Percentiles rank a stretch among this genome's conserved stretches.
These are phyloP conservation scores for Boulengeromyrus knoepffleri DNA, from an alignment of 2,113 vertebrate genomes.

Conservation along the genomic window DNA sequence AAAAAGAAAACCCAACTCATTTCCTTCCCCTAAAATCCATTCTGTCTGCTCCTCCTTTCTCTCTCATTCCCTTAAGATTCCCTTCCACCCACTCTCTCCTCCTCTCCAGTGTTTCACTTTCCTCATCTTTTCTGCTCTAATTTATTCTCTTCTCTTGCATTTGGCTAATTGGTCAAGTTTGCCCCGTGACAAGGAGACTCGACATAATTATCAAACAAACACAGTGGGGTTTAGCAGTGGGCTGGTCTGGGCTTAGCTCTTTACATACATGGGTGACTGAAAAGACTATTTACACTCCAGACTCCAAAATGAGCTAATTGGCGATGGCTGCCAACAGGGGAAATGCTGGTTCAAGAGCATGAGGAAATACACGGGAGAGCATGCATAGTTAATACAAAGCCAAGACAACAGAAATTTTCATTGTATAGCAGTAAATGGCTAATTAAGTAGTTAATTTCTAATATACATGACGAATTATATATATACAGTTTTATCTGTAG, in stretches of 20 bases:
- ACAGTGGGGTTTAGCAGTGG: slow-evolving; percentile 55
- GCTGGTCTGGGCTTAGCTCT: slow-evolving; percentile 53
- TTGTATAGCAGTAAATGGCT: background rate
- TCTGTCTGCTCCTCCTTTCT: slow-evolving; percentile 33
- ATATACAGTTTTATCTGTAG: background rate
- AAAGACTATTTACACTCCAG: slow-evolving; percentile 55
- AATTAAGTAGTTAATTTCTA: background rate
- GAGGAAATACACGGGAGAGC: background rate
- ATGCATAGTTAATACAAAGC: background rate
- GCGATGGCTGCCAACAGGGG: slow-evolving; percentile 48
- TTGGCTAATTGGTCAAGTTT: slow-evolving; percentile 66
- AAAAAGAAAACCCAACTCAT: slow-evolving; percentile 34
- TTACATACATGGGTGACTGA: slow-evolving; percentile 50
- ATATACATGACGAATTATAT: background rate
- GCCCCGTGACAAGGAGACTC: slow-evolving; percentile 57
- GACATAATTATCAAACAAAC: slow-evolving; percentile 65
- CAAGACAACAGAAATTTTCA: slow-evolving; percentile 18
- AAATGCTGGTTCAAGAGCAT: background rate
- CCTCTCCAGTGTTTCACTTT: slow-evolving; percentile 38
- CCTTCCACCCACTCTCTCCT: slow-evolving; percentile 13
- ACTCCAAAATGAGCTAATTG: slow-evolving; percentile 55
- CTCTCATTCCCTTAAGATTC: slow-evolving; percentile 36
- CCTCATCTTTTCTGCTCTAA: slow-evolving; percentile 50
- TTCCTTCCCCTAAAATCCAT: slow-evolving; percentile 31
- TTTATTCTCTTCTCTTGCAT: slow-evolving; percentile 49